Evolutionary conservation across 2,888 invertebrate species (phyloP), one percentile per base, ranked within the genome.

Genomic region (Diaperis boleti): DNA sequence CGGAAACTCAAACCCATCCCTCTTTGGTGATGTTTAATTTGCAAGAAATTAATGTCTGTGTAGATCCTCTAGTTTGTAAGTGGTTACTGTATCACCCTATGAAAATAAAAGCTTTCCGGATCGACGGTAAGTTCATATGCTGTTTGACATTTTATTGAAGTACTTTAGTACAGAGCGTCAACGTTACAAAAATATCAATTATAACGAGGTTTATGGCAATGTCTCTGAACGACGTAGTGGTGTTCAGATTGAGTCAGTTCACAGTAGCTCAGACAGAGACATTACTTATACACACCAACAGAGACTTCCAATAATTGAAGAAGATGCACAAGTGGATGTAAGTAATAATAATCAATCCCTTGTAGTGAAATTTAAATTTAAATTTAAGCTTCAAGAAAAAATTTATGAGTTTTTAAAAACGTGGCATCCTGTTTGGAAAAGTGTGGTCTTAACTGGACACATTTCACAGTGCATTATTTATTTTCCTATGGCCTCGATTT

Each of bases 31-130:
- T 83, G 1, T 83, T 85, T 64, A 82, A 82, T 72, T 65, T 85
- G 5, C 81, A 83, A 63, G 83, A 85, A 73, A 83, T 85, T 60
- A 79, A 83, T 66, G 79, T 85, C 29, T 85, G 85, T 22, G 72
- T 89, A 1, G 90, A 90, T 77, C 90, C 90, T 0, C 78, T 90
- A n/a, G 76, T 90, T 7, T 83, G 87, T 49, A 82, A 85, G 33
- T 90, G 88, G 87, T 77, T 90, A n/a, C 81, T 86, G 1, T 90
- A 90, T 76, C 39, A 64, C 41, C 64, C 64, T 1, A 29, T 64
- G 8, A 39, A 61, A 35, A 56, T 64, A 1, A 35, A 26, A n/a
- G n/a, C 26, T 11, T 5, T 22, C 31, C 14, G 29, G 15, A 3
- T 29, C 10, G 55, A 55, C 8, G 42, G 55, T 55, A 33, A 2